A percentile compares a stretch with the other conserved stretches of the same genome.
These are phyloP conservation scores for Phymanthus crucifer DNA, from an alignment of 92 coral and sea anemone species.

Conservation along the genomic window DNA sequence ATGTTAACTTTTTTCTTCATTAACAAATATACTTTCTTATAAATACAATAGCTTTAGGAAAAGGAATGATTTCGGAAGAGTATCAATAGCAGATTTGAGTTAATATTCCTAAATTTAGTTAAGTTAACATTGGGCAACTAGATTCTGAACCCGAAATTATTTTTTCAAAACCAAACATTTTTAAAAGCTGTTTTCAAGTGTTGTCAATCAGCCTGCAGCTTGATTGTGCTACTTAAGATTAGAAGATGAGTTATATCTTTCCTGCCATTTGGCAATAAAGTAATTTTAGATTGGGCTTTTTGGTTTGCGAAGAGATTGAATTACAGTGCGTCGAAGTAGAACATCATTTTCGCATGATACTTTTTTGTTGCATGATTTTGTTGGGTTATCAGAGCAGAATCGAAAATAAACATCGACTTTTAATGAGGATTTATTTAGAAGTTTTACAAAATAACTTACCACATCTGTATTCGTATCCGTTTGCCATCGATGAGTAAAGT, in stretches of 20 bases:
- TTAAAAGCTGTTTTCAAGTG: conserved; percentile 18
- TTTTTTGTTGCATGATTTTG: not conserved
- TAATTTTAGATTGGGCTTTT: conserved; percentile 1
- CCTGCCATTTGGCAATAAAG: conserved; percentile 23
- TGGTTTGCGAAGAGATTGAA: not conserved
- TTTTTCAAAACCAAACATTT: not conserved
- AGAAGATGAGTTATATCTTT: not conserved
- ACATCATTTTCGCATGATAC: not conserved
- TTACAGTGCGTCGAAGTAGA: not conserved
- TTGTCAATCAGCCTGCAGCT: conserved; percentile 8
- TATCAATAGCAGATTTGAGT: not conserved
- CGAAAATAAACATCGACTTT: not conserved
- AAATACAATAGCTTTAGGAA: not conserved
- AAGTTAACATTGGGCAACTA: not conserved
- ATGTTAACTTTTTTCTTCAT: too few relatives aligned
- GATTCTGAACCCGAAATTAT: not conserved
- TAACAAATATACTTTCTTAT: not conserved
- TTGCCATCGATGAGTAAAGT: conserved; percentile 94
- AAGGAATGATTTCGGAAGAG: not conserved
- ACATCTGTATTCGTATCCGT: conserved; percentile 92
- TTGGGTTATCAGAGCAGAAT: not conserved
- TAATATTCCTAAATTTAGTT: not conserved
- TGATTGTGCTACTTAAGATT: not conserved
- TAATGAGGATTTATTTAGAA: not conserved
- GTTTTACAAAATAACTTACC: conserved; percentile 56